A percentile compares a stretch with the other conserved stretches of the same genome.
Evolutionary conservation across 1,140 invertebrate genomes (phyloP).

Genomic region (Drosophila cardini): DNA sequence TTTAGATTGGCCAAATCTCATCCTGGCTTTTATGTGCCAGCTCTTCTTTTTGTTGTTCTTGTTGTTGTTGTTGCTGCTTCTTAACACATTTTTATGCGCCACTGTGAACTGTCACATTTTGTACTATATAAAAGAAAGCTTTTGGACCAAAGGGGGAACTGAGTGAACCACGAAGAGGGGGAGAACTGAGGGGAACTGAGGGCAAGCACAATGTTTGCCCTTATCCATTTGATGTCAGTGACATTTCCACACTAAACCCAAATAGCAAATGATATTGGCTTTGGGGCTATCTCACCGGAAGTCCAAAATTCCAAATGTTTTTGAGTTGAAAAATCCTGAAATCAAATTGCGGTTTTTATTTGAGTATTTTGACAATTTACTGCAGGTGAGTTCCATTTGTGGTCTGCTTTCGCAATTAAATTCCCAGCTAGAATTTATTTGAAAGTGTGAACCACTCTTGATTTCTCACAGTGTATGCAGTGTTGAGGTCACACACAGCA

Average conservation of each 20-base stretch:
- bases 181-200: neutral
- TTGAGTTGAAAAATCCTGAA: slow-evolving; percentile 40
- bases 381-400: slow-evolving; percentile 15
- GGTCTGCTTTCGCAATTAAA: slow-evolving; percentile 36
- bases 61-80: slow-evolving; percentile 50
- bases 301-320: slow-evolving; percentile 53
- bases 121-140: slow-evolving; percentile 12
- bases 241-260: slow-evolving; percentile 75
- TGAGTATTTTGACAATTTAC: slow-evolving; percentile 36
- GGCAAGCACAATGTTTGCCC: slow-evolving; percentile 26
- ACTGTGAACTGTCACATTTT: slow-evolving; percentile 77
- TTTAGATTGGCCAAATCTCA: slow-evolving; percentile 75
- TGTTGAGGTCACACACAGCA: slow-evolving; percentile 7
- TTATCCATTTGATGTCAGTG: slow-evolving; percentile 75
- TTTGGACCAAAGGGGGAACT: neutral
- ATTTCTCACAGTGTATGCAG: neutral
- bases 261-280: slow-evolving; percentile 60
- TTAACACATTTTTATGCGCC: slow-evolving; percentile 60
- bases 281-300: slow-evolving; percentile 25
- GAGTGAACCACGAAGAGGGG: too few relatives aligned
- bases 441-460: slow-evolving; percentile 16
- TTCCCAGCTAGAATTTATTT: slow-evolving; percentile 4
- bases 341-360: slow-evolving; percentile 48
- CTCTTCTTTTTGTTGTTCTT: slow-evolving; percentile 46
- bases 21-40: slow-evolving; percentile 62